Conservation (phyloP, 2,797 vertebrate genomes). For the Fistularia commersonii region DNA sequence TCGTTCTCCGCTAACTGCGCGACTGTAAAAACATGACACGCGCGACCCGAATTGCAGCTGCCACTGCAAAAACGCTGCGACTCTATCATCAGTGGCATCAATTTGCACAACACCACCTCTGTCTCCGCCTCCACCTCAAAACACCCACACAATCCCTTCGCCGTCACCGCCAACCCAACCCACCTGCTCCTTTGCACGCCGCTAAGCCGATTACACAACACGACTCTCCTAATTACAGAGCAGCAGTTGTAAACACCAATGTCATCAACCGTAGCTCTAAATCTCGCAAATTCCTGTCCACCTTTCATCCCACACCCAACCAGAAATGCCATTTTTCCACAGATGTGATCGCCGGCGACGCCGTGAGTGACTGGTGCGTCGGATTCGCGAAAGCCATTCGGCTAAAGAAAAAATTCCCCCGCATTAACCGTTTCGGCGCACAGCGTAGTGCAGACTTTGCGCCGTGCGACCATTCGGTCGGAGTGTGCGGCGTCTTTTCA, state of each 20-base stretch:
- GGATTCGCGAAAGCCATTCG: constrained; percentile 25
- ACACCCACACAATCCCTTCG: constrained; percentile 19
- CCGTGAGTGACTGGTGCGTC: constrained; percentile 36
- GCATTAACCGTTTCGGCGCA: constrained; percentile 24
- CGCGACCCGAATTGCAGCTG: constrained; percentile 37
- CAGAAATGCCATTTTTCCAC: constrained; percentile 46
- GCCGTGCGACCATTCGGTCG: constrained; percentile 6
- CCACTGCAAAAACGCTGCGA: constrained; percentile 66
- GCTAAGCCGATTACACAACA: constrained; percentile 72
- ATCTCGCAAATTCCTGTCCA: constrained; percentile 67
- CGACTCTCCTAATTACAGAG: constrained; percentile 64
- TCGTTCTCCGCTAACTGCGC: constrained; percentile 1
- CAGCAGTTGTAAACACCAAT: constrained; percentile 64
- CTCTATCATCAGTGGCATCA: constrained; percentile 79
- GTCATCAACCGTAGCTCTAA: constrained; percentile 62
- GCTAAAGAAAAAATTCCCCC: constrained; percentile 7
- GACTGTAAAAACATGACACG: neutral
- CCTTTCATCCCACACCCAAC: constrained; percentile 67
- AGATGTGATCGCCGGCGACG: constrained; percentile 55
- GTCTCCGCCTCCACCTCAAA: constrained; percentile 31
- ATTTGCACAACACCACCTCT: constrained; percentile 46
- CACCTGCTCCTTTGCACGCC: constrained; percentile 61
- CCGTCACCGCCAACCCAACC: constrained; percentile 31
- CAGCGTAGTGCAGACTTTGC: constrained; percentile 3
- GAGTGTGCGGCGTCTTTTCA: constrained; percentile 17